Evolutionary conservation across 1,140 invertebrate species (phyloP).

Genomic region (Drosophila bipectinata): DNA sequence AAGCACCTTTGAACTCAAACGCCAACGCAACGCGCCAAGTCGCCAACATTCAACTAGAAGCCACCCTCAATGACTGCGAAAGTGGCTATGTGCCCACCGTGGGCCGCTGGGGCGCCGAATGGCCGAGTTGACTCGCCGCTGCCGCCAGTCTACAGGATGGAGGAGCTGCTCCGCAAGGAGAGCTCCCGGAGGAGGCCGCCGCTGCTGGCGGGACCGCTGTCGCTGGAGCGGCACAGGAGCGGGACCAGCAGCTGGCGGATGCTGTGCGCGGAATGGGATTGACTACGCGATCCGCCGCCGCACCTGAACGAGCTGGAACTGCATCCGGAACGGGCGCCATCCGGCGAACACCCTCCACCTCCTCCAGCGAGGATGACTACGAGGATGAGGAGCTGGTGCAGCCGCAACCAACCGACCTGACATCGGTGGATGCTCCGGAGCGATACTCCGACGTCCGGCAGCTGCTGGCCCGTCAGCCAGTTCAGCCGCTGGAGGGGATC

Average conservation of each 20-base stretch:
- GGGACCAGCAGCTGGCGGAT: conserved; percentile 66
- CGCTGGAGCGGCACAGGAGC: conserved; percentile 16
- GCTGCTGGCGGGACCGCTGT: conserved; percentile 14
- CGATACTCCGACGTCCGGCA: conserved; percentile 74
- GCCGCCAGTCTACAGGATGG: conserved; percentile 55
- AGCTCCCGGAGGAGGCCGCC: conserved; percentile 19
- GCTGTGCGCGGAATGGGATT: conserved; percentile 67
- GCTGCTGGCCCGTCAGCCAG: conserved; percentile 68
- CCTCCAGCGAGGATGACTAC: conserved; percentile 70
- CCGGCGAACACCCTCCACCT: conserved; percentile 66
- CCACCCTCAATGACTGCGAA: conserved; percentile 84
- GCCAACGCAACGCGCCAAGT: conserved; percentile 68
- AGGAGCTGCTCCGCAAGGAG: conserved; percentile 16
- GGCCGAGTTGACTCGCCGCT: conserved; percentile 95
- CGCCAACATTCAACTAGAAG: conserved; percentile 83
- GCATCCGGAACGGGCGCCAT: conserved; percentile 38
- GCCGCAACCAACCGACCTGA: conserved; percentile 67
- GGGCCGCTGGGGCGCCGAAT: conserved; percentile 93
- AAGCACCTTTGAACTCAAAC: conserved; percentile 55
- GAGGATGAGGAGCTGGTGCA: conserved; percentile 62
- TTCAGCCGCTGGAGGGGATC: conserved; percentile 24
- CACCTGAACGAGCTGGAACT: conserved; percentile 64
- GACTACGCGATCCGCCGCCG: conserved; percentile 62
- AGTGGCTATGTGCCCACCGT: conserved; percentile 89
- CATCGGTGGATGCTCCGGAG: conserved; percentile 73